Conservation (phyloP, 2,888 invertebrate species). For the Lasioglossum calceatum region DNA sequence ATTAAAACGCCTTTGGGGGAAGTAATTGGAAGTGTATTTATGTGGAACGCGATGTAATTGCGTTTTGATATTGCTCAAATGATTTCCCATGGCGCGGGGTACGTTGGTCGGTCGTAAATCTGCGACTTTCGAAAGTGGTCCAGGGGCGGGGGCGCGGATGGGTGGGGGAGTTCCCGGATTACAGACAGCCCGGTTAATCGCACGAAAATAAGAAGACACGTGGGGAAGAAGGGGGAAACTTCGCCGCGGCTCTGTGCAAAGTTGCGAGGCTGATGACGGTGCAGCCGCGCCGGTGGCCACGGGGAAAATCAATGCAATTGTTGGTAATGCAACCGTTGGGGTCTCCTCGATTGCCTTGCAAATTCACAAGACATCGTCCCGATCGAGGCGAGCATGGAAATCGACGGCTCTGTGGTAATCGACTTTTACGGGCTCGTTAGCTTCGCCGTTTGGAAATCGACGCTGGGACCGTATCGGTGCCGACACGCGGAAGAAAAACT, state of each 20-base stretch:
- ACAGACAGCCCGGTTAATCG: not conserved
- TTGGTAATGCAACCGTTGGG: constrained; percentile 41
- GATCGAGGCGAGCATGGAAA: constrained; percentile 28
- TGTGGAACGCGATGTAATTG: not conserved
- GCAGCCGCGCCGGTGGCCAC: not conserved
- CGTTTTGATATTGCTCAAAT: not conserved
- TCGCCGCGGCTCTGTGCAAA: not conserved
- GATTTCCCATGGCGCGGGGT: not conserved
- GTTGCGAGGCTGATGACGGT: not conserved
- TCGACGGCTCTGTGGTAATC: not conserved
- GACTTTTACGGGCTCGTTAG: constrained; percentile 3
- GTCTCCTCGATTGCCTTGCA: constrained; percentile 42
- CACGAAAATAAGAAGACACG: not conserved
- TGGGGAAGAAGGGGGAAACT: not conserved
- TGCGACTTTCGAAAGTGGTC: not conserved
- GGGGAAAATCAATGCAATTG: constrained; percentile 47
- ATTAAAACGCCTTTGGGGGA: not conserved
- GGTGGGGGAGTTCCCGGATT: not conserved
- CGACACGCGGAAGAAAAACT: not conserved
- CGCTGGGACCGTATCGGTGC: not conserved
- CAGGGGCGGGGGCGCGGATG: not conserved
- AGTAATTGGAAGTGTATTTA: not conserved
- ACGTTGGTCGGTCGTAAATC: not conserved
- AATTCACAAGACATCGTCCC: constrained; percentile 18
- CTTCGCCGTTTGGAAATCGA: not conserved